These are phyloP conservation scores for Stomorhina lunata DNA, from an alignment of 2,888 invertebrate genomes.

Conservation along the genomic window DNA sequence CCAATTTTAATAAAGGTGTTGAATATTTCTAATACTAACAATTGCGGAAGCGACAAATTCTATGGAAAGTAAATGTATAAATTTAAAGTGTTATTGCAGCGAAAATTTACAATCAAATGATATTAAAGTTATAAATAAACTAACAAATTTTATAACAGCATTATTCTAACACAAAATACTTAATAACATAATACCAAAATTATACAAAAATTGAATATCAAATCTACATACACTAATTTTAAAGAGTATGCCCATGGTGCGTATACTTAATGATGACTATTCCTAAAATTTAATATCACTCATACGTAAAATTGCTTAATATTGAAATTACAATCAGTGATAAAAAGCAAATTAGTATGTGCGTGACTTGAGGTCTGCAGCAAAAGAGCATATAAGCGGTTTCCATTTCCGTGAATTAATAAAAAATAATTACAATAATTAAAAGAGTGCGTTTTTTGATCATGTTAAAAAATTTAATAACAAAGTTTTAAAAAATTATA, in stretches of 20 bases:
- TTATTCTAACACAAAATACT: too few relatives aligned
- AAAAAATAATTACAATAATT: too few relatives aligned
- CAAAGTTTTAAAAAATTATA: too few relatives aligned
- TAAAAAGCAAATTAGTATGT: background rate
- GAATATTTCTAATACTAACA: conserved; percentile 14
- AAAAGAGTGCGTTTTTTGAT: too few relatives aligned
- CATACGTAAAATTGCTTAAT: conserved; percentile 22
- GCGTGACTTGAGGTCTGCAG: background rate
- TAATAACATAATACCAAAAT: too few relatives aligned
- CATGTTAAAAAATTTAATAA: too few relatives aligned
- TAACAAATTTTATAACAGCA: too few relatives aligned
- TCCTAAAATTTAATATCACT: conserved; percentile 37
- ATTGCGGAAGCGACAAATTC: too few relatives aligned
- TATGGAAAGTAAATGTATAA: conserved; percentile 16
- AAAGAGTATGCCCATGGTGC: background rate
- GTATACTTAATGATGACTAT: conserved; percentile 1
- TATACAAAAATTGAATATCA: too few relatives aligned
- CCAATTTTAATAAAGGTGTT: conserved; percentile 33
- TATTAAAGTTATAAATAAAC: too few relatives aligned
- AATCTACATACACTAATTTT: background rate
- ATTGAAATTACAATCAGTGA: conserved; percentile 17
- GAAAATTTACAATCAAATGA: background rate
- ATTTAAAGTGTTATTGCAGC: conserved; percentile 1
- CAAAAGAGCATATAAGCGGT: too few relatives aligned
- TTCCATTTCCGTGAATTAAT: too few relatives aligned